Evolutionary conservation across 1,140 invertebrate genomes (phyloP).

Genomic region (Drosophila nikananu): DNA sequence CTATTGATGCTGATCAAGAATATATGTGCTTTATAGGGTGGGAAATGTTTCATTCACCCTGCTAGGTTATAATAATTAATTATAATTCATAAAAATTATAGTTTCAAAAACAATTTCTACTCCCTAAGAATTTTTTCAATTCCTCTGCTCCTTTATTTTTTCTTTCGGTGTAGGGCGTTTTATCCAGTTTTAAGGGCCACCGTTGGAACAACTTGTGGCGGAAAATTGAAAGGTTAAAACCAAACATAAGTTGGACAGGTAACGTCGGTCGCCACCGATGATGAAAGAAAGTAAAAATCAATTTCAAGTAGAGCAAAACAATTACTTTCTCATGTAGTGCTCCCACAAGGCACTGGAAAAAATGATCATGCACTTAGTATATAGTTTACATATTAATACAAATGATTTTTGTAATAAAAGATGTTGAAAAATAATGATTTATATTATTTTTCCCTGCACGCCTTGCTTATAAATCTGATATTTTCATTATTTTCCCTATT

Average conservation of each 20-base stretch:
- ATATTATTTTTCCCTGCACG: background rate
- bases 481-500: background rate
- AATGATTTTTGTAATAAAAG: background rate
- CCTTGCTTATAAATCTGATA: background rate
- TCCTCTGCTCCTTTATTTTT: background rate
- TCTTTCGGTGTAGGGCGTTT: conserved; percentile 12
- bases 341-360: conserved; percentile 27
- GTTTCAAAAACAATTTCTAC: too few species aligned
- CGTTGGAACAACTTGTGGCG: conserved; percentile 58
- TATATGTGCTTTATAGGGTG: too few species aligned
- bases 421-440: background rate
- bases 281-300: conserved; percentile 81
- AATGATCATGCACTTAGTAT: background rate
- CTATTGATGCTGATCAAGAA: too few species aligned
- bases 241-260: conserved; percentile 62
- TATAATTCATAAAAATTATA: too few species aligned
- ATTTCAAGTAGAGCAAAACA: conserved; percentile 79
- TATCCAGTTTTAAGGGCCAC: conserved; percentile 20
- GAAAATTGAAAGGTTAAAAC: conserved; percentile 76
- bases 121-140: too few species aligned
- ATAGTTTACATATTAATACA: background rate
- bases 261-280: conserved; percentile 51
- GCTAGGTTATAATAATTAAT: too few species aligned
- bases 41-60: too few species aligned
- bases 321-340: conserved; percentile 71